These are phyloP conservation scores for Trichogramma dendrolimi DNA, from an alignment of 2,888 invertebrate species.

Conservation along the genomic window DNA sequence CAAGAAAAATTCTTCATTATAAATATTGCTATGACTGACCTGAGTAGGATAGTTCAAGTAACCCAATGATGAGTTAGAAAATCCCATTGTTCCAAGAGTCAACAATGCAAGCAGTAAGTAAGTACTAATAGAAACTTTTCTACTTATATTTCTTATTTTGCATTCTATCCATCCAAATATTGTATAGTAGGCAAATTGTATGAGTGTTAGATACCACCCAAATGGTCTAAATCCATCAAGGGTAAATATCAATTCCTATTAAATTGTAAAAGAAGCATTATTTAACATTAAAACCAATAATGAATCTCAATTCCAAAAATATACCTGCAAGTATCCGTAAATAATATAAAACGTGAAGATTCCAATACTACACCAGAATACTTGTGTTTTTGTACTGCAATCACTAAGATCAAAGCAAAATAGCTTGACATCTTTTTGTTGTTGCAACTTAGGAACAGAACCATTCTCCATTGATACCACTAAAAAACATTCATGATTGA, in stretches of 20 bases:
- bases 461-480: no score
- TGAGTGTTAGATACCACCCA: conserved; percentile 87
- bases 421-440: conserved; percentile 56
- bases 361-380: conserved; percentile 70
- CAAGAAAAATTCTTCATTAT: not conserved
- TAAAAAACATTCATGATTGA: no score
- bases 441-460: no score
- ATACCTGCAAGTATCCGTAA: conserved; percentile 80
- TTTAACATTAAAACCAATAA: not conserved
- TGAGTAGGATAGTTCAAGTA: conserved; percentile 96
- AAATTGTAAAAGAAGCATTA: conserved; percentile 22
- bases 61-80: conserved; percentile 90
- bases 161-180: conserved; percentile 76
- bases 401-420: conserved; percentile 71
- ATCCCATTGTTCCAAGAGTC: conserved; percentile 92
- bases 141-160: conserved; percentile 59
- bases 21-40: conserved; percentile 34
- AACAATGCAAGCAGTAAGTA: conserved; percentile 80
- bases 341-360: conserved; percentile 84
- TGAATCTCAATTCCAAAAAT: conserved; percentile 3
- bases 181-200: conserved; percentile 86
- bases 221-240: conserved; percentile 83
- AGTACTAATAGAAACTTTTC: conserved; percentile 74
- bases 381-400: conserved; percentile 66
- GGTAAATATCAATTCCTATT: conserved; percentile 82